These are phyloP conservation scores for Danio albolineatus DNA, from an alignment of 2,797 vertebrate genomes.

Conservation along the genomic window DNA sequence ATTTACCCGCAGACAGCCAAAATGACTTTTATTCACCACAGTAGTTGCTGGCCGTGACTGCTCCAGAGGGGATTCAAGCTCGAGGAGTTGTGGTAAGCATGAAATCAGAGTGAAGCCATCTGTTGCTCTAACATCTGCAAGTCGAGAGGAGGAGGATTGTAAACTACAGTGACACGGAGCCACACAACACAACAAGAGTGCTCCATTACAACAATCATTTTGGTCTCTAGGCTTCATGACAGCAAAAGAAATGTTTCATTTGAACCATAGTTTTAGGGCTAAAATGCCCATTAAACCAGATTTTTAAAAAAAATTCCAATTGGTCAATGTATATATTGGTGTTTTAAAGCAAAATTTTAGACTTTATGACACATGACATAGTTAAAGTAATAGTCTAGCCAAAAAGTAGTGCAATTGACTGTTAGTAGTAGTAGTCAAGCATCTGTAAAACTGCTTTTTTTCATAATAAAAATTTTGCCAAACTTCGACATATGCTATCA, in stretches of 20 bases:
- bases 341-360: neutral
- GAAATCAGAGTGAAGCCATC: constrained; percentile 24
- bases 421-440: no score
- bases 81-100: constrained; percentile 15
- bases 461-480: no score
- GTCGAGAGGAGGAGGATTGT: neutral
- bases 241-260: neutral
- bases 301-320: neutral
- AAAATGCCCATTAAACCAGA: neutral
- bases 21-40: constrained; percentile 45
- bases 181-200: neutral
- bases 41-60: constrained; percentile 28
- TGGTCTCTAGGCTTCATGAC: neutral
- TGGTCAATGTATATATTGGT: neutral
- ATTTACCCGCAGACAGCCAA: constrained; percentile 48
- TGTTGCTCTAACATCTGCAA: constrained; percentile 25
- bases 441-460: no score
- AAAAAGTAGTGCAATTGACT: neutral
- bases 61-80: constrained; percentile 25
- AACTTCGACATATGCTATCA: no score
- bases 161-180: neutral
- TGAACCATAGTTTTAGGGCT: neutral
- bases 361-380: neutral
- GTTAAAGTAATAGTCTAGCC: neutral
- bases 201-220: neutral